Evolutionary conservation across 2,113 vertebrate genomes (phyloP).

Genomic region (Dasypus novemcinctus): DNA sequence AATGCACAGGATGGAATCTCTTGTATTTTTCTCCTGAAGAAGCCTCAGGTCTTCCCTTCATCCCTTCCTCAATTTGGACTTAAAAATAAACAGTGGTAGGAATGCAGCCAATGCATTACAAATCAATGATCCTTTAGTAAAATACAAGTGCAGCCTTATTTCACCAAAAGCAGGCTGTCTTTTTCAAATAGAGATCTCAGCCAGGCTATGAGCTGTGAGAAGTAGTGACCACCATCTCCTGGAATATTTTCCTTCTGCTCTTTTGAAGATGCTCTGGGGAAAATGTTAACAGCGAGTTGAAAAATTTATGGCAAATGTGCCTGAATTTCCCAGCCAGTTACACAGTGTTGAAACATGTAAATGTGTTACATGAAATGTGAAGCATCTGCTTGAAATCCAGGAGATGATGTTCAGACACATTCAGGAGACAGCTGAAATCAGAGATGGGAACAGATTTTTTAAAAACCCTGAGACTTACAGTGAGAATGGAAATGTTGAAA

Average conservation of each 20-base stretch:
- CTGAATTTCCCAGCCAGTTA: not conserved
- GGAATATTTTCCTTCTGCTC: not conserved
- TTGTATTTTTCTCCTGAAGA: not conserved
- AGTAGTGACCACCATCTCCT: rapidly evolving
- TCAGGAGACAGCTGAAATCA: not conserved
- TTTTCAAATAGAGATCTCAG: not conserved
- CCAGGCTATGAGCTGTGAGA: rapidly evolving
- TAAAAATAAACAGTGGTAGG: no score
- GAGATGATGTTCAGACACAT: not conserved
- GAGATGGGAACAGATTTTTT: not conserved
- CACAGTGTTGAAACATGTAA: not conserved
- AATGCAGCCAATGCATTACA: rapidly evolving
- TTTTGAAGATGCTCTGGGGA: not conserved
- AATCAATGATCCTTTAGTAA: not conserved
- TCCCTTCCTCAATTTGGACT: not conserved
- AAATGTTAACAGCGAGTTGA: not conserved
- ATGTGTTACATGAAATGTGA: not conserved
- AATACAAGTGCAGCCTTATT: not conserved
- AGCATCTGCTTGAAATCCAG: not conserved
- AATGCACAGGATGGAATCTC: rapidly evolving
- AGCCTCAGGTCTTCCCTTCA: not conserved
- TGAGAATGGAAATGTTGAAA: not conserved
- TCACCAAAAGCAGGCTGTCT: not conserved
- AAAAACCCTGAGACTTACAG: rapidly evolving
- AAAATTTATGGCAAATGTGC: not conserved